phyloP scores from a whole-genome alignment of 2,113 vertebrate genomes.

The Mastomys natalensis region DNA sequence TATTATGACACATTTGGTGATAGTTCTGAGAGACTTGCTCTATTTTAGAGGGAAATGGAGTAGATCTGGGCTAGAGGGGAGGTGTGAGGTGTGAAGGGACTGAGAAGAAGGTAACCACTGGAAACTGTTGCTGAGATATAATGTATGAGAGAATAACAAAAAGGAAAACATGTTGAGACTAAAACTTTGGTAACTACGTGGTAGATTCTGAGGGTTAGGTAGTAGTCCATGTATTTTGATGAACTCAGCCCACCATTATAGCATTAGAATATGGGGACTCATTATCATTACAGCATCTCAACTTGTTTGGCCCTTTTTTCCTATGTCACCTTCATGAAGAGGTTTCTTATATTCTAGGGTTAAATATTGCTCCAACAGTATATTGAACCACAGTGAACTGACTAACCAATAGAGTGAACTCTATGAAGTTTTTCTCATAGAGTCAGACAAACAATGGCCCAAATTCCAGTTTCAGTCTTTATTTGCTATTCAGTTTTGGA shows the following conservation, averaged over 20 bases:
- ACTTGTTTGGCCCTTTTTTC: background rate
- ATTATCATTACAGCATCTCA: background rate
- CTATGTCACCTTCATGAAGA: background rate
- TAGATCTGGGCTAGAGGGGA: background rate
- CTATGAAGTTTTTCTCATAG: background rate
- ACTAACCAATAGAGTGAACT: no score
- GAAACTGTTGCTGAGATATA: background rate
- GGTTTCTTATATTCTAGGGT: background rate
- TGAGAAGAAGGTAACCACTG: background rate
- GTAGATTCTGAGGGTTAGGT: background rate
- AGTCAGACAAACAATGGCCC: background rate
- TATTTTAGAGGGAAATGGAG: background rate
- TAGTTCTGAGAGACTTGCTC: background rate
- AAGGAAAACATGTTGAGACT: background rate
- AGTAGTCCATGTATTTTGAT: background rate
- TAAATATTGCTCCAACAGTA: background rate
- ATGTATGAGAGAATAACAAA: background rate
- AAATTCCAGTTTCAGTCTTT: background rate
- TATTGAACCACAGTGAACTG: background rate
- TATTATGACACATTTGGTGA: background rate
- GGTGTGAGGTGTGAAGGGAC: background rate
- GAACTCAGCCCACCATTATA: background rate
- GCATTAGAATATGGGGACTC: background rate
- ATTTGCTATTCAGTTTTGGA: background rate
- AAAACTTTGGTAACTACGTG: background rate